Base-by-base conservation (phyloP, 2,888 invertebrate genomes). In the Drosophila testacea region DNA sequence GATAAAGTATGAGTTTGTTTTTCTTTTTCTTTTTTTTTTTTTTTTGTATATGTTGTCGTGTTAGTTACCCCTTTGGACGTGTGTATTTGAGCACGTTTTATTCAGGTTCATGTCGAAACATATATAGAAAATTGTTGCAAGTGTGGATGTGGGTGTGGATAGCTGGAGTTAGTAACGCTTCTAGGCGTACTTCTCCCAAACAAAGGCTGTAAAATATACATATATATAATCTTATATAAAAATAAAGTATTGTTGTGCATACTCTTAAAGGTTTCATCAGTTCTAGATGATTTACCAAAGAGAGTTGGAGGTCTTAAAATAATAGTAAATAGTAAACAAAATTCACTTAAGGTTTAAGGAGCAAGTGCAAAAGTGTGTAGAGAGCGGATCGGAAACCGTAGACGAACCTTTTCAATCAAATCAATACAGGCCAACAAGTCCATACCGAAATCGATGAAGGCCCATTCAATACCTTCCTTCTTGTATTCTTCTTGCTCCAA, bases 381-480 rank as follows among this genome's bases (percentile, higher is more conserved):
- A 16, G 62, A 7, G 30, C n/a, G 13, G 36, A 32, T 36, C 30
- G 57, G 64, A 57, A 57, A 42, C 27, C 75, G 55, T 41, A 51
- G 71, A 89, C 90, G 80, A 88, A 97, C 98, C 97, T 98, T 98
- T 95, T 98, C 98, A 93, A 98, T 98, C 91, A 99, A 95, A 93
- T 99, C 98, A 94, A 99, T 99, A 95, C 98, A 99, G 94, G 98
- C 97, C 92, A 97, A 95, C 93, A 99, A 95, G 94, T 99, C 99
- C 97, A 99, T 98, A 94, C 99, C 99, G 93, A 99, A 99, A 94
- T 99, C 99, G 95, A 99, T 98, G 94, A 99, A 99, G 93, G 95
- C 96, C 99, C 99, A 99, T 91, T 96, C 95, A 94, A 99, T 99
- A 91, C 98, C 98, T 94, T 99, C 99, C 92, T 94, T 95, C 93